Evolutionary conservation across 1,140 invertebrate genomes (phyloP).

Genomic region (Linepithema humile): DNA sequence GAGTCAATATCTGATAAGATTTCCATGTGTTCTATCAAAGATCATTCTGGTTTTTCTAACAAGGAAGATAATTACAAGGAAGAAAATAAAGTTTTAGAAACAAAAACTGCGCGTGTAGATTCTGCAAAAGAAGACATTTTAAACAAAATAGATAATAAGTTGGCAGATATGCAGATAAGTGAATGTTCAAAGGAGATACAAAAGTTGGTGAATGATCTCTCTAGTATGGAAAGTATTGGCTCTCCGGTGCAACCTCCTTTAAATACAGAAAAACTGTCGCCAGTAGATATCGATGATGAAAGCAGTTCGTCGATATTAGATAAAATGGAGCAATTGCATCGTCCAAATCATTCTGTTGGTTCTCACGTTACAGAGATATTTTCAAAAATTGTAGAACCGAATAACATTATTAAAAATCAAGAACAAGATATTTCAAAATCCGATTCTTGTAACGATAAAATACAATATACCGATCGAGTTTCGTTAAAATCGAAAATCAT

Average conservation of each 20-base stretch:
- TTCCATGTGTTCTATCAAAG: constrained; percentile 18
- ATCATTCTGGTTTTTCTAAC: constrained; percentile 3
- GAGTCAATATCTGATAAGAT: constrained; percentile 14
- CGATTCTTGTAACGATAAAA: constrained; percentile 41
- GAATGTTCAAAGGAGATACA: constrained; percentile 69
- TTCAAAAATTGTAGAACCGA: constrained; percentile 31
- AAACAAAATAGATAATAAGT: constrained; percentile 62
- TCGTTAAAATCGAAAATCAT: constrained; percentile 59
- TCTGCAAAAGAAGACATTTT: constrained; percentile 47
- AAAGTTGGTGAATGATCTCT: constrained; percentile 65
- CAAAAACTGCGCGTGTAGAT: neutral
- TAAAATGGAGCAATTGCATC: constrained; percentile 71
- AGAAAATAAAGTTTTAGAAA: neutral
- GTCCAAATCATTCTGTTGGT: constrained; percentile 56
- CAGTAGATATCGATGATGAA: constrained; percentile 71
- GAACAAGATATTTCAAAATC: constrained; percentile 46
- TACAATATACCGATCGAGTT: constrained; percentile 30
- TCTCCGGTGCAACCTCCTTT: constrained; percentile 62
- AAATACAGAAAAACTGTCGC: constrained; percentile 55
- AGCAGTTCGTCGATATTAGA: constrained; percentile 73
- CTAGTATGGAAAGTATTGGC: constrained; percentile 62
- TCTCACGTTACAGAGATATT: constrained; percentile 51
- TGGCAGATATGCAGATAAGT: constrained; percentile 61
- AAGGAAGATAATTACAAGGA: constrained; percentile 13
- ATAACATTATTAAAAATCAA: constrained; percentile 37